phyloP scores from a whole-genome alignment of 2,113 vertebrate genomes.

The Arizona elegans region DNA sequence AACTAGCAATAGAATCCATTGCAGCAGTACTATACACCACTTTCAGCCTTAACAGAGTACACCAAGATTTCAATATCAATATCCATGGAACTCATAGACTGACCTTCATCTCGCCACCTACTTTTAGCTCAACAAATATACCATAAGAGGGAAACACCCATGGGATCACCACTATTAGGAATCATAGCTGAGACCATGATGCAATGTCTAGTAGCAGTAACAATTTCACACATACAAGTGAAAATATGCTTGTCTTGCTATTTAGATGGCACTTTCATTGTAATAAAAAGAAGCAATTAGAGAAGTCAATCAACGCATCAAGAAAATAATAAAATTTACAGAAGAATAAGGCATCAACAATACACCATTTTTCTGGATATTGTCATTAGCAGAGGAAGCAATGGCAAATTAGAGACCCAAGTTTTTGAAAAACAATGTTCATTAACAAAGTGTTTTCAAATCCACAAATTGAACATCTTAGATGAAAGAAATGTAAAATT shows the following conservation, averaged over 20 bases:
- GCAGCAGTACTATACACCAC: not conserved
- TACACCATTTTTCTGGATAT: not conserved
- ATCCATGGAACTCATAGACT: not conserved
- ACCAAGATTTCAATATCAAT: not conserved
- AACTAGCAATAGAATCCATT: not conserved
- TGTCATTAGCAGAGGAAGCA: not conserved
- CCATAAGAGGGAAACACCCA: not conserved
- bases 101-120: not conserved
- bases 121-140: not conserved
- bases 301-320: not conserved
- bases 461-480: not conserved
- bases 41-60: not conserved
- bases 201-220: not conserved
- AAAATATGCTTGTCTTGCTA: not conserved
- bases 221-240: not conserved
- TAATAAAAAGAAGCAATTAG: not conserved
- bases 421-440: not conserved
- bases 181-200: not conserved
- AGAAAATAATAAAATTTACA: not conserved
- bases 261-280: not conserved
- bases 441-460: not conserved
- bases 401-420: not conserved
- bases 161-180: not conserved
- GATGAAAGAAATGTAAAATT: not conserved
- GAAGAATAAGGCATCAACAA: not conserved